Base-by-base conservation (phyloP, 2,797 vertebrate genomes). In the Buphagus erythrorhynchus region DNA sequence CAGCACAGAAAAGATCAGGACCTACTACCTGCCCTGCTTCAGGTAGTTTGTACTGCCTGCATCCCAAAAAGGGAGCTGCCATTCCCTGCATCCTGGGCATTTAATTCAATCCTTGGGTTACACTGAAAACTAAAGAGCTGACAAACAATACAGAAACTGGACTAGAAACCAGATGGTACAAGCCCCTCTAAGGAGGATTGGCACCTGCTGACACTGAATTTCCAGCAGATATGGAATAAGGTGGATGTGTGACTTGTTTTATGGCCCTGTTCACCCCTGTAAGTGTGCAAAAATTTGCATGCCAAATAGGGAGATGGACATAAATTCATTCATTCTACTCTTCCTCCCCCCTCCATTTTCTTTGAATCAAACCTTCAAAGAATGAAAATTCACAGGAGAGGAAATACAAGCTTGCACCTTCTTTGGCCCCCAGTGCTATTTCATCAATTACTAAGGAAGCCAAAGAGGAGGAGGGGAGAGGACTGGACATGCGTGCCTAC, bases 361-460 rank as follows among this genome's bases (percentile, higher is more conserved):
- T 90, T 73, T 38, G 54, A 86, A 33, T 73, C 28, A 59, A 81
- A 57, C 11, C 16, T 25, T 78, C 38, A 75, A 94, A 68, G 61
- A 84, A 68, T 1, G 2, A 86, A 74, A 89, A 90, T 26, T 66
- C 55, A 57, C 57, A 42, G 35, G 59, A 78, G n/a, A 28, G 22
- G 33, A 92, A 92, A 79, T 73, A 82, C 1, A 62, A 52, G 42
- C 78, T 77, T 78, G 48, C 66, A 59, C 40, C 36, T 11, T 52
- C 55, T 65, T 52, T 57, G 79, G 88, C 84, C 48, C 20, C 58
- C 69, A 91, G 78, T 8, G 10, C 73, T 68, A 35, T 69, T 95
- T 93, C 73, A 93, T 61, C 88, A 9, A 12, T 57, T 79, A 51
- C 55, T 88, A 79, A 82, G 45, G 57, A 95, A 95, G 82, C 62